Percentiles rank a stretch among this genome's conserved stretches.
Evolutionary conservation across 2,888 invertebrate species (phyloP).

Genomic region (Electrophaes corylata): DNA sequence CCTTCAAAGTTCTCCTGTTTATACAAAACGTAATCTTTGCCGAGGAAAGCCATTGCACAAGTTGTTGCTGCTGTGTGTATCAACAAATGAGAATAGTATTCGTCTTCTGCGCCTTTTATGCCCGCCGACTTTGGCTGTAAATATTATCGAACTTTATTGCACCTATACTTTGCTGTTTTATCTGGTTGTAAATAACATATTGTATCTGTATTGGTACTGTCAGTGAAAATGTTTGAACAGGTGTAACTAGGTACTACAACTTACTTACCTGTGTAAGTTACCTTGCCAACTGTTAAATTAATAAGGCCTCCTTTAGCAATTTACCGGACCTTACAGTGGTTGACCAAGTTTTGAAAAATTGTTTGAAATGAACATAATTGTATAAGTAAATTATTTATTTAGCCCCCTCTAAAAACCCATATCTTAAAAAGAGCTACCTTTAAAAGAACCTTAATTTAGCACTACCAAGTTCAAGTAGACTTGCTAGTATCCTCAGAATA

Average conservation of each 20-base stretch:
- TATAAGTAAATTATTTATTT: too few species aligned
- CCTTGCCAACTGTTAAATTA: too few species aligned
- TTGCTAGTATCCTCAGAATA: too few species aligned
- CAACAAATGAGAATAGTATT: constrained; percentile 28
- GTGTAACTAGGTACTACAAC: background rate
- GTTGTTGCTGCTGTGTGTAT: constrained; percentile 10
- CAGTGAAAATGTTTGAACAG: background rate
- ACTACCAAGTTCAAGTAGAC: too few species aligned
- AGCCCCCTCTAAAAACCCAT: too few species aligned
- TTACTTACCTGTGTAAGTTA: too few species aligned
- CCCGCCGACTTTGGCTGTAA: constrained; percentile 8
- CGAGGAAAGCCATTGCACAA: constrained; percentile 33
- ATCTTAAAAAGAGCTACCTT: too few species aligned
- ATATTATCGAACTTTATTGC: constrained; percentile 27
- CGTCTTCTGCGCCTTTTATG: constrained; percentile 27
- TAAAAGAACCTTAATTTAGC: too few species aligned
- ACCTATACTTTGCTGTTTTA: constrained; percentile 6
- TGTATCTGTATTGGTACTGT: background rate
- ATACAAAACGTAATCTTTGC: constrained; percentile 31
- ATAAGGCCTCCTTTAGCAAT: too few species aligned
- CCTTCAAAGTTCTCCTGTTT: constrained; percentile 39
- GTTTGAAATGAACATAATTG: too few species aligned
- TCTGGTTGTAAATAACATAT: background rate
- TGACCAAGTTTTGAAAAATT: too few species aligned
- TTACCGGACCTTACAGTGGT: too few species aligned